Percentiles rank a stretch among this genome's conserved stretches.
Evolutionary conservation across 1,140 invertebrate genomes (phyloP).

Genomic region (Drosophila pruinosa): DNA sequence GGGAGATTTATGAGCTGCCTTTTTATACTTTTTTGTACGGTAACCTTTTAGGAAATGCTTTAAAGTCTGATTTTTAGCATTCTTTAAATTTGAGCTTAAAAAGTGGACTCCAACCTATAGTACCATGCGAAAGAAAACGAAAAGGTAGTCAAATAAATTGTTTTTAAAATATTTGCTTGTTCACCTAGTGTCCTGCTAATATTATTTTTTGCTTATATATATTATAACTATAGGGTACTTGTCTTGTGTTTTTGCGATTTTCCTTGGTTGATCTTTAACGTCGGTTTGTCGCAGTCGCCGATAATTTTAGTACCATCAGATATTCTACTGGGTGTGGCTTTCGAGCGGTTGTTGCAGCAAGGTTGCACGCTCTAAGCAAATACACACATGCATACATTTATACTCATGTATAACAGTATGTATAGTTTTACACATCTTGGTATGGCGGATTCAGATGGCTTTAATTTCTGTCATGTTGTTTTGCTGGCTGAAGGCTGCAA

Average conservation of each 20-base stretch:
- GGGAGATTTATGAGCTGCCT: conserved; percentile 63
- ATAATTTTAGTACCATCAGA: conserved; percentile 12
- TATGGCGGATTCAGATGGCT: conserved; percentile 21
- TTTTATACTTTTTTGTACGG: conserved; percentile 51
- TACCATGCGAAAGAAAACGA: neutral
- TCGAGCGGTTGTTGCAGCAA: conserved; percentile 17
- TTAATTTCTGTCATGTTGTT: conserved; percentile 65
- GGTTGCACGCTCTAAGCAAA: conserved; percentile 20
- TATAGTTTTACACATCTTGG: neutral
- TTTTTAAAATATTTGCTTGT: too few relatives aligned
- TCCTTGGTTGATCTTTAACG: conserved; percentile 5
- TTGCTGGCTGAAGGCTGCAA: conserved; percentile 59
- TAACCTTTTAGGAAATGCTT: conserved; percentile 45
- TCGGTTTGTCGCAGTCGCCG: conserved; percentile 2
- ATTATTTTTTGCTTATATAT: neutral
- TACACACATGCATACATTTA: neutral
- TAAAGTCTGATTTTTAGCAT: conserved; percentile 29
- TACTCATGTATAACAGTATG: neutral
- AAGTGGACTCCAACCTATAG: neutral
- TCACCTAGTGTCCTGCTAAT: too few relatives aligned
- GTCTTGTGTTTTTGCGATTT: too few relatives aligned
- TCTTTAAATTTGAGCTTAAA: conserved; percentile 9
- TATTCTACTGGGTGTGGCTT: neutral
- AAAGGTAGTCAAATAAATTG: too few relatives aligned
- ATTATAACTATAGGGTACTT: conserved; percentile 1